Evolutionary conservation across 2,888 invertebrate genomes (phyloP).

Genomic region (Elegia similella): DNA sequence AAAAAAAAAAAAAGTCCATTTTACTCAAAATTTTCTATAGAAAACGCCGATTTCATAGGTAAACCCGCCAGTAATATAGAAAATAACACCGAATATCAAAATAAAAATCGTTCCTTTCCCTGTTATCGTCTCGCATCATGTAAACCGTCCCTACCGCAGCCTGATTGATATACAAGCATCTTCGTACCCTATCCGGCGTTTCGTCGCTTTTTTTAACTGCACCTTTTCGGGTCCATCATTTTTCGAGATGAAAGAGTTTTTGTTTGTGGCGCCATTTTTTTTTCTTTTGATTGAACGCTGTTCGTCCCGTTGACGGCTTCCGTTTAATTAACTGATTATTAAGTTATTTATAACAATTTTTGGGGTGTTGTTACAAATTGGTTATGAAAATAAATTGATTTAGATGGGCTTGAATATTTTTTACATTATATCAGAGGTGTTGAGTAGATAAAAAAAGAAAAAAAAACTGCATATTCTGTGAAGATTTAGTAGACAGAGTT

Average conservation of each 20-base stretch:
- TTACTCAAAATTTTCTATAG: too few species aligned
- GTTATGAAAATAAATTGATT: background rate
- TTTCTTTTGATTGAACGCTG: constrained; percentile 53
- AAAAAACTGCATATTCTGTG: too few species aligned
- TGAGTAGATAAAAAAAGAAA: too few species aligned
- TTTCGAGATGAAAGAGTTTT: constrained; percentile 64
- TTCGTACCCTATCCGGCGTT: constrained; percentile 56
- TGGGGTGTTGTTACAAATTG: constrained; percentile 6
- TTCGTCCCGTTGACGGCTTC: constrained; percentile 39
- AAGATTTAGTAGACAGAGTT: too few species aligned
- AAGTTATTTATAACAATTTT: constrained; percentile 16
- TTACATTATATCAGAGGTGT: too few species aligned
- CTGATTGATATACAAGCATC: constrained; percentile 38
- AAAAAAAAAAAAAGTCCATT: too few species aligned
- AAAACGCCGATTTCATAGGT: too few species aligned
- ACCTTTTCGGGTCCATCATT: constrained; percentile 51
- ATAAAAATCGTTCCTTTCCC: background rate
- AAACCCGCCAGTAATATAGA: too few species aligned
- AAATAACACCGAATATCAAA: background rate
- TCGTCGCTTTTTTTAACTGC: constrained; percentile 41
- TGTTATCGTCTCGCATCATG: constrained; percentile 12
- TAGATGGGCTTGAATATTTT: background rate
- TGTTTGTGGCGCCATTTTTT: constrained; percentile 54
- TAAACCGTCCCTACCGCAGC: constrained; percentile 31
- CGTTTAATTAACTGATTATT: constrained; percentile 42